These are phyloP conservation scores for Hucho hucho DNA, from an alignment of 2,113 vertebrate species.

Conservation along the genomic window DNA sequence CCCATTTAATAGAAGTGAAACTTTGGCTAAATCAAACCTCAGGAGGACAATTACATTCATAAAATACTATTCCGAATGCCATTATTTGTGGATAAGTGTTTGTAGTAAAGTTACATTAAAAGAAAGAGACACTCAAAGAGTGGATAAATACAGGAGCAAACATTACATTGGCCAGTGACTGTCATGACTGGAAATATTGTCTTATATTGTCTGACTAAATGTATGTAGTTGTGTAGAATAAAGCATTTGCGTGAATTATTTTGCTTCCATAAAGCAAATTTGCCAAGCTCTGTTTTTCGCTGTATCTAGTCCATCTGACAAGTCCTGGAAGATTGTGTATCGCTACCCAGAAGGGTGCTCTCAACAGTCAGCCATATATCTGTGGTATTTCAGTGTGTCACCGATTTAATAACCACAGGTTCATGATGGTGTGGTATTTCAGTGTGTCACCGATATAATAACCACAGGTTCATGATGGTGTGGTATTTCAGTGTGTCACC, in stretches of 20 bases:
- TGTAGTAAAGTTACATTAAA: slow-evolving; percentile 3
- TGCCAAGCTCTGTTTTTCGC: not conserved
- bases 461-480: not conserved
- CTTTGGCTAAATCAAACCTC: not conserved
- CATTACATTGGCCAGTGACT: slow-evolving; percentile 2
- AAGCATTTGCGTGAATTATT: not conserved
- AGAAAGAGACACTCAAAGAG: not conserved
- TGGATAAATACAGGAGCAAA: not conserved
- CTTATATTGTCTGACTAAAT: not conserved
- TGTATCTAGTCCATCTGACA: not conserved
- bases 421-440: too few relatives aligned
- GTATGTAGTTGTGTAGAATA: not conserved
- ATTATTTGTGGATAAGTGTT: not conserved
- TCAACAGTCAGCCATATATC: not conserved
- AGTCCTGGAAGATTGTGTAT: not conserved
- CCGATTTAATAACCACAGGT: too few relatives aligned
- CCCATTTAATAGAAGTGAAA: not conserved
- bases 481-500: too few relatives aligned
- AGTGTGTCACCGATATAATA: not conserved
- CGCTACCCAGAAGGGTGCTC: not conserved
- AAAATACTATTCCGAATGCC: not conserved
- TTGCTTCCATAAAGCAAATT: not conserved
- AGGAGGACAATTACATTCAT: not conserved
- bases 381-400: not conserved
- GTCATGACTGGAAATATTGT: not conserved